Base-by-base conservation (phyloP, 2,888 invertebrate genomes). In the Nomada fucata region DNA sequence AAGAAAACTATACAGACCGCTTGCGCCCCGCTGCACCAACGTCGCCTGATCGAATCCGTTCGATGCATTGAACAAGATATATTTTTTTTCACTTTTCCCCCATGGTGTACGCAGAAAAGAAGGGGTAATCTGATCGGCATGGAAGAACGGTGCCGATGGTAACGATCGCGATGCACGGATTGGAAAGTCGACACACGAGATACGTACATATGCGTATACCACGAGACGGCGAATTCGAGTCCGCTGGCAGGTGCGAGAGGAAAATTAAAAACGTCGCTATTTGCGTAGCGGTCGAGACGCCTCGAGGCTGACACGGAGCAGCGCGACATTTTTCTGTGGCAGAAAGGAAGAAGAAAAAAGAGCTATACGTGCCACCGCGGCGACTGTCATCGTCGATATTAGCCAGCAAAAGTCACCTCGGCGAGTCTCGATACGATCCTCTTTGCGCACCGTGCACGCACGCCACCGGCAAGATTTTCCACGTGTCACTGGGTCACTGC, bases 401-500 rank as follows among this genome's bases (percentile, higher is more conserved):
- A 76, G 63, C 69, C 20, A 20, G 42, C 52, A 9, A 68, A 76
- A 76, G 20, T 76, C 70, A 76, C 50, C 67, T 79, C 61, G 13
- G 57, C 61, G 67, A 50, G n/a, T 20, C 55, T 20, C 13, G n/a
- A 26, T 11, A 20, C 47, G 53, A 65, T 15, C 29, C 64, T 44
- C 15, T 20, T 18, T 42, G 36, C n/a, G 42, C 72, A 20, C 68
- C 42, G 68, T 61, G 64, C 61, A 67, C 68, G 59, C 70, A 42
- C 59, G 52, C n/a, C 60, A 20, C 47, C 60, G 71, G 26, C 70
- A 44, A 84, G 76, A 86, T 86, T 86, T 86, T 79, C 79, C 80
- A 72, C 76, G 80, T 82, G 84, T 86, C 84, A 86, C 76, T 86
- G 69, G 87, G 87, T 81, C 86, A 83, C 73, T 69, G 86, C 79